Conservation (phyloP, 2,888 invertebrate genomes). For the Sinotaia quadrata region DNA sequence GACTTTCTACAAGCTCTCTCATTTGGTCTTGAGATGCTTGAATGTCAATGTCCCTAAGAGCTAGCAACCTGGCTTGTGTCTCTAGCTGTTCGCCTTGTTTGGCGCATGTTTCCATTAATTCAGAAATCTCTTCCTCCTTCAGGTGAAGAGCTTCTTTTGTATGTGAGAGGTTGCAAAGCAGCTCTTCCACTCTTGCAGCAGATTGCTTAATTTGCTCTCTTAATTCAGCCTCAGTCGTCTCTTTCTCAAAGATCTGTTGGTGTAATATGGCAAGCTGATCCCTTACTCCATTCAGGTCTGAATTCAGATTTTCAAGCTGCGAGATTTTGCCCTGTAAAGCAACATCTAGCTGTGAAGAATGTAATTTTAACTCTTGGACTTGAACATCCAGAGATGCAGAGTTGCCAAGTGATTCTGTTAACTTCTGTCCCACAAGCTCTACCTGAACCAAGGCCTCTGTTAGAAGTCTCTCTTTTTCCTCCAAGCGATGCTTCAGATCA, state of each 20-base stretch:
- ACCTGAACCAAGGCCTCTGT: conserved; percentile 13
- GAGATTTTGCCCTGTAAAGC: conserved; percentile 8
- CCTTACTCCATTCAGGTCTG: conserved; percentile 7
- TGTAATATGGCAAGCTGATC: conserved; percentile 22
- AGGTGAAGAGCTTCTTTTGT: conserved; percentile 10
- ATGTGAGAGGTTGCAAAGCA: neutral
- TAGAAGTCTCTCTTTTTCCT: conserved; percentile 28
- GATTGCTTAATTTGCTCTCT: conserved; percentile 21
- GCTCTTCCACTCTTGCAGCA: neutral
- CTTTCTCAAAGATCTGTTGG: conserved; percentile 16
- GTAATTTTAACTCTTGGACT: conserved; percentile 25
- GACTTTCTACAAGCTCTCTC: conserved; percentile 24
- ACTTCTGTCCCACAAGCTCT: neutral
- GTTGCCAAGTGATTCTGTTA: conserved; percentile 8
- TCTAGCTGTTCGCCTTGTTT: conserved; percentile 19
- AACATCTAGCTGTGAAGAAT: conserved; percentile 10
- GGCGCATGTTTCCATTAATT: conserved; percentile 11
- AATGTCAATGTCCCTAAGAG: neutral
- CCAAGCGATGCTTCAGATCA: conserved; percentile 31
- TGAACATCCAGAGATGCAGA: conserved; percentile 17
- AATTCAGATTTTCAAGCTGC: neutral
- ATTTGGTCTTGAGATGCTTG: conserved; percentile 14
- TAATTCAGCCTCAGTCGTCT: conserved; percentile 17
- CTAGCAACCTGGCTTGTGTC: neutral
- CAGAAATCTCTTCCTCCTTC: conserved; percentile 5